Evolutionary conservation across 2,797 vertebrate species (phyloP).

Genomic region (Monodelphis domestica): DNA sequence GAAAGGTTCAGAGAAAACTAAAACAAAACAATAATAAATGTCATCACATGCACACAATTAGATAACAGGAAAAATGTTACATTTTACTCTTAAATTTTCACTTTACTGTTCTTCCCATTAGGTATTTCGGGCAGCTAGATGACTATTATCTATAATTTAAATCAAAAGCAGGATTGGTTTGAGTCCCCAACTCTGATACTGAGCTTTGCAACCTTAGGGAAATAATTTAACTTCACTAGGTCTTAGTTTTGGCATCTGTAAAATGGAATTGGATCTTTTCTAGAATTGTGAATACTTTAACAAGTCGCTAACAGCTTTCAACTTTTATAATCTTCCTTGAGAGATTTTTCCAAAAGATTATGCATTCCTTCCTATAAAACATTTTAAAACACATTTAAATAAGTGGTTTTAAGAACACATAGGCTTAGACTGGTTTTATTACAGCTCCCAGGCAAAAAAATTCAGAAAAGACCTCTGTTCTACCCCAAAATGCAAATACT

Average conservation of each 20-base stretch:
- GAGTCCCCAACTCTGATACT: neutral
- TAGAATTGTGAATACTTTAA: too few relatives aligned
- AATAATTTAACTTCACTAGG: neutral
- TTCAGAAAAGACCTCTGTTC: neutral
- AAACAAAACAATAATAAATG: neutral
- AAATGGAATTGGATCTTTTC: too few relatives aligned
- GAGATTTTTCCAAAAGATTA: too few relatives aligned
- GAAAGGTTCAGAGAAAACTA: neutral
- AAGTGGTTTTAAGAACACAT: too few relatives aligned
- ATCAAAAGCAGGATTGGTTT: neutral
- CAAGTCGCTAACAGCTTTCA: too few relatives aligned
- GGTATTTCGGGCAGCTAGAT: neutral
- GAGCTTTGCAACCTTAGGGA: neutral
- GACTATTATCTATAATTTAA: neutral
- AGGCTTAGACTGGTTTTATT: neutral
- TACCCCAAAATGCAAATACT: neutral
- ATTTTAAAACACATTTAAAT: too few relatives aligned
- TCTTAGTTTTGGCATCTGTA: neutral
- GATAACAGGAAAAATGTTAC: neutral
- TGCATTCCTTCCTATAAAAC: too few relatives aligned
- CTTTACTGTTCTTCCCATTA: neutral
- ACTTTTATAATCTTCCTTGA: too few relatives aligned
- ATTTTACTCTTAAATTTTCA: neutral
- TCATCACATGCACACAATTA: neutral
- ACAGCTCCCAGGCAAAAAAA: neutral